Conservation (phyloP, 2,797 vertebrate genomes). For the Acropternis orthonyx region DNA sequence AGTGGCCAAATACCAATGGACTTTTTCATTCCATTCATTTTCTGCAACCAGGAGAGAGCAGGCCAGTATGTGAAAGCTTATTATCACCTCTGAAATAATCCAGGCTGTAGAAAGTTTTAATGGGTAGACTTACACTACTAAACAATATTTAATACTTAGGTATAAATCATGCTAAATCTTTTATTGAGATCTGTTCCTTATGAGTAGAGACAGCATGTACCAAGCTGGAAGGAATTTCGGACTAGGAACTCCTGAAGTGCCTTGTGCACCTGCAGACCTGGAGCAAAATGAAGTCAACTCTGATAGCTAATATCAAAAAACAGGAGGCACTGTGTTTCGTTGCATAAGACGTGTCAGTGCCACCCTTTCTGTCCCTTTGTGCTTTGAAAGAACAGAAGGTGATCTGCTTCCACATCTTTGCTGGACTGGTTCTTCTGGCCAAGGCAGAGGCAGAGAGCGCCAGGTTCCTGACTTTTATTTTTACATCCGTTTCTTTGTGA, state of each 20-base stretch:
- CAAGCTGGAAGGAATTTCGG: neutral
- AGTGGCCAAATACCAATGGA: neutral
- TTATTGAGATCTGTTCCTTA: neutral
- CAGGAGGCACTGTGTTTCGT: neutral
- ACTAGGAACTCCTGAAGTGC: neutral
- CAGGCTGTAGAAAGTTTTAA: neutral
- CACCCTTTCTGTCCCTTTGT: neutral
- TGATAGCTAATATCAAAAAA: neutral
- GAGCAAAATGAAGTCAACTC: neutral
- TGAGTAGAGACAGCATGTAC: neutral
- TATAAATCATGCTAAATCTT: neutral
- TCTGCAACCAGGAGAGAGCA: neutral
- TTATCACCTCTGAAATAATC: neutral
- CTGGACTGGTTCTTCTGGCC: conserved; percentile 1
- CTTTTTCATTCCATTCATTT: neutral
- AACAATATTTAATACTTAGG: neutral
- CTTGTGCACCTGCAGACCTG: neutral
- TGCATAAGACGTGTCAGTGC: neutral
- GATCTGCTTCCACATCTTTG: neutral
- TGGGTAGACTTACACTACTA: neutral
- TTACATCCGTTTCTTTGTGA: neutral
- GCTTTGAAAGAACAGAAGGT: neutral
- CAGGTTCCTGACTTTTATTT: conserved; percentile 19
- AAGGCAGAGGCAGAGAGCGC: neutral
- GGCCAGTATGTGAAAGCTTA: neutral